phyloP scores from a whole-genome alignment of 2,888 invertebrate species.

The Cataglyphis cursor region DNA sequence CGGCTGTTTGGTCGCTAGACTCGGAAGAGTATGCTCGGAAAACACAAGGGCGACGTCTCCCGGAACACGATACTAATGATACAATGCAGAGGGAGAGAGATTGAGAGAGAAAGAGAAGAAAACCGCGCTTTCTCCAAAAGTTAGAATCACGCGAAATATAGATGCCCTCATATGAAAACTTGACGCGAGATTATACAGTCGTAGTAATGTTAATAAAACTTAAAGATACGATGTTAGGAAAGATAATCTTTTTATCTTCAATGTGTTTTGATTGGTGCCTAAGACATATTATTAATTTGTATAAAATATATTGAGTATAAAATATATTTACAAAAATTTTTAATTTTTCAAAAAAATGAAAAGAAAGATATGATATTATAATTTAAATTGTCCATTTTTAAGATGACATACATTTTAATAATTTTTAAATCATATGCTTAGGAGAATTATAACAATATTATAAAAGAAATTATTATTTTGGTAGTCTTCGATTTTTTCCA shows the following conservation, averaged over 20 bases:
- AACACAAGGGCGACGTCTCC: conserved; percentile 52
- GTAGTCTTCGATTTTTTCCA: not conserved
- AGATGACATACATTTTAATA: not conserved
- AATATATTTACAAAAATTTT: not conserved
- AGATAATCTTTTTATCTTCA: conserved; percentile 29
- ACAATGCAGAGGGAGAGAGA: conserved; percentile 7
- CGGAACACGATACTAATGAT: conserved; percentile 42
- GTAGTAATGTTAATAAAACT: conserved; percentile 32
- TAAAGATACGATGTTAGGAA: conserved; percentile 3
- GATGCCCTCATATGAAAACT: conserved; percentile 32
- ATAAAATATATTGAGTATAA: too few species aligned
- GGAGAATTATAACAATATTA: not conserved
- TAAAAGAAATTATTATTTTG: not conserved
- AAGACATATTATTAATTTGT: not conserved
- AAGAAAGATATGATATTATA: not conserved
- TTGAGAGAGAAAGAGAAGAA: conserved; percentile 21
- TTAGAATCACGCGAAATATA: conserved; percentile 32
- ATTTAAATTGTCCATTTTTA: not conserved
- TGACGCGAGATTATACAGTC: conserved; percentile 21
- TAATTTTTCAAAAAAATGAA: not conserved
- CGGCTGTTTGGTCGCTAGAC: conserved; percentile 44
- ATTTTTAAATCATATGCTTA: not conserved
- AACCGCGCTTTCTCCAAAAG: conserved; percentile 40
- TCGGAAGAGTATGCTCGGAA: conserved; percentile 39
- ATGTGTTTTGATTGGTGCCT: too few species aligned